These are phyloP conservation scores for Vombatus ursinus DNA, from an alignment of 2,113 vertebrate species.

Conservation along the genomic window DNA sequence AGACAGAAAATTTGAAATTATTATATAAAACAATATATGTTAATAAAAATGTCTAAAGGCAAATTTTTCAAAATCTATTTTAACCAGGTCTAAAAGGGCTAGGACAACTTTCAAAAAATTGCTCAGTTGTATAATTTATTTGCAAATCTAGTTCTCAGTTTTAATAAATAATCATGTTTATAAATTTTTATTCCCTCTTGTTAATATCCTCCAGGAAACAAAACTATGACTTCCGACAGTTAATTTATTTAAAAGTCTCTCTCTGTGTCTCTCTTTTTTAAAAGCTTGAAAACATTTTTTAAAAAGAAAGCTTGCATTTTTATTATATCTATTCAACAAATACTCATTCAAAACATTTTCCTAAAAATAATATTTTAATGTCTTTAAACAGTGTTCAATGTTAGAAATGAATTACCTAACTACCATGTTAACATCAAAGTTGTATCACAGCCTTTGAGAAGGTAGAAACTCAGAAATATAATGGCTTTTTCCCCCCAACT, in stretches of 20 bases:
- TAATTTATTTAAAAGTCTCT: neutral
- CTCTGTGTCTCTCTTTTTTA: neutral
- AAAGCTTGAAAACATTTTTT: conserved; percentile 46
- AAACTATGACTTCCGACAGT: neutral
- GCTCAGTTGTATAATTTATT: neutral
- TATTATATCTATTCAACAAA: conserved; percentile 19
- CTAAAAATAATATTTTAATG: neutral
- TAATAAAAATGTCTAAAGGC: conserved; percentile 84
- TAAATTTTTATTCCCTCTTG: conserved; percentile 1
- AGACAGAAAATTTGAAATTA: conserved; percentile 88
- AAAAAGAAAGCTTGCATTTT: neutral
- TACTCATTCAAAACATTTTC: conserved; percentile 41
- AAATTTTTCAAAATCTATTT: conserved; percentile 91
- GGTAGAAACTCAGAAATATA: neutral
- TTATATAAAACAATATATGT: conserved; percentile 86
- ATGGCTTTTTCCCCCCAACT: conserved; percentile 23
- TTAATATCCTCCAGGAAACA: neutral
- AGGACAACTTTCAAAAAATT: conserved; percentile 48
- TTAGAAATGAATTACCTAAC: conserved; percentile 3
- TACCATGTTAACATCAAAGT: neutral
- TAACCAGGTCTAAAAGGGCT: conserved; percentile 79
- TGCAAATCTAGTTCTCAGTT: conserved; percentile 48
- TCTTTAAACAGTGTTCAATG: neutral
- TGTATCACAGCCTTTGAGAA: neutral
- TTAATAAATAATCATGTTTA: conserved; percentile 6